Percentiles rank a stretch among this genome's conserved stretches.
These are phyloP conservation scores for Eurytoma adleriae DNA, from an alignment of 2,888 invertebrate species.

Conservation along the genomic window DNA sequence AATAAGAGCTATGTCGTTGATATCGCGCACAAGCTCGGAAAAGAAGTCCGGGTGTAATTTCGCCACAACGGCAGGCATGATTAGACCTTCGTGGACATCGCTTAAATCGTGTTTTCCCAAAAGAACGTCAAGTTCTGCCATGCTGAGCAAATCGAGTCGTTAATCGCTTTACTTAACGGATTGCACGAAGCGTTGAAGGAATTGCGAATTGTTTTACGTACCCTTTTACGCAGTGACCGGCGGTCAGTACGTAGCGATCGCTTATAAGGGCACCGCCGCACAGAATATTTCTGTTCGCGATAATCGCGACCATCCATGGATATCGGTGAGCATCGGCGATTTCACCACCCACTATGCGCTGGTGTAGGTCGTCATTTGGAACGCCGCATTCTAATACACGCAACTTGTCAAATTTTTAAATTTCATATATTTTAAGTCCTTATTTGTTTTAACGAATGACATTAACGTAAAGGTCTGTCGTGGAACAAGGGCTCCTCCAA, in stretches of 20 bases:
- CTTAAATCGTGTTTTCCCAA: constrained; percentile 77
- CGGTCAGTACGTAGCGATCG: constrained; percentile 78
- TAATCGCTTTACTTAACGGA: no score
- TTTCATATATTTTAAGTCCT: no score
- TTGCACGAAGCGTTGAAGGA: no score
- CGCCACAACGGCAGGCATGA: constrained; percentile 73
- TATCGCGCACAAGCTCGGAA: constrained; percentile 78
- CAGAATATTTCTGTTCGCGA: constrained; percentile 76
- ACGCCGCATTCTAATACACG: constrained; percentile 68
- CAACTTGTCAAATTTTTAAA: no score
- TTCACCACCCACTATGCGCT: constrained; percentile 79
- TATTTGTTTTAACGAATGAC: no score
- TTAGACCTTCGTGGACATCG: constrained; percentile 72
- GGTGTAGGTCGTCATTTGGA: constrained; percentile 61
- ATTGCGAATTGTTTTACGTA: no score
- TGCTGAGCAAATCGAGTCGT: no score
- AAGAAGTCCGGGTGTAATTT: constrained; percentile 77
- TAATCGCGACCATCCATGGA: constrained; percentile 79
- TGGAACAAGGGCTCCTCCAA: no score
- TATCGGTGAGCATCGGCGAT: constrained; percentile 77
- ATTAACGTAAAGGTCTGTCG: no score
- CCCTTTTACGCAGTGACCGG: constrained; percentile 77
- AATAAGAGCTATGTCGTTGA: constrained; percentile 80
- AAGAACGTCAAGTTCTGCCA: no score
- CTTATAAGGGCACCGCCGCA: constrained; percentile 80